A percentile compares a stretch with the other conserved stretches of the same genome.
Evolutionary conservation across 2,888 invertebrate genomes (phyloP).

Genomic region (Sicus ferrugineus): DNA sequence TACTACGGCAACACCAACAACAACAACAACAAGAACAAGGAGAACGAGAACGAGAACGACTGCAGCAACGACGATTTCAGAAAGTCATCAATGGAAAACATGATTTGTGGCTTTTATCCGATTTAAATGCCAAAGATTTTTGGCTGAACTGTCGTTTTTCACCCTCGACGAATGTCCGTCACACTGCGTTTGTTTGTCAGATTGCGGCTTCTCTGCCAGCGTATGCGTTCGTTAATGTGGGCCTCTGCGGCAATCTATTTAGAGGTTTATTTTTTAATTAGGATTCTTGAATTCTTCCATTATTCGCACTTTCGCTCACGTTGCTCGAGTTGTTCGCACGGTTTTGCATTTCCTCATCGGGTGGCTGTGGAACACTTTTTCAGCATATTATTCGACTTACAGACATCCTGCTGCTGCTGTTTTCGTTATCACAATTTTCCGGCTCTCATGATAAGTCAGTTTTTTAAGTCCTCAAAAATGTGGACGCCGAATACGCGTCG

Average conservation of each 20-base stretch:
- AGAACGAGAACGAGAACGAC: not conserved
- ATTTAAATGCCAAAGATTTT: slow-evolving; percentile 38
- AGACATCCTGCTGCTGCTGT: no score
- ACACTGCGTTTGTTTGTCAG: not conserved
- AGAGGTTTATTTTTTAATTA: not conserved
- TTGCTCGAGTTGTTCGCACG: no score
- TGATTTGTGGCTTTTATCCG: slow-evolving; percentile 41
- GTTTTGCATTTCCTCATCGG: no score
- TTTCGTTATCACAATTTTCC: no score
- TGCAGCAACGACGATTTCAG: slow-evolving; percentile 21
- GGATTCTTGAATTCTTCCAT: no score
- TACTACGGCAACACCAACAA: slow-evolving; percentile 31
- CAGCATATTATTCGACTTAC: no score
- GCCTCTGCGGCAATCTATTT: not conserved
- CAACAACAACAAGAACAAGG: slow-evolving; percentile 23
- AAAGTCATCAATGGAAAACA: slow-evolving; percentile 38
- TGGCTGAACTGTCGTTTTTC: slow-evolving; percentile 14
- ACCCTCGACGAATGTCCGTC: not conserved
- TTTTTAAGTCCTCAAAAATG: no score
- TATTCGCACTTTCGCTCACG: no score
- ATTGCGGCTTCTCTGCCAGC: not conserved
- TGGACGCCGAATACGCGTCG: no score
- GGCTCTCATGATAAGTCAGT: no score
- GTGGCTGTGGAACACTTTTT: no score
- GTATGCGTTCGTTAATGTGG: not conserved